Evolutionary conservation across 2,888 invertebrate genomes (phyloP), one percentile per base, ranked within the genome.

Genomic region (Brachyptera risi): DNA sequence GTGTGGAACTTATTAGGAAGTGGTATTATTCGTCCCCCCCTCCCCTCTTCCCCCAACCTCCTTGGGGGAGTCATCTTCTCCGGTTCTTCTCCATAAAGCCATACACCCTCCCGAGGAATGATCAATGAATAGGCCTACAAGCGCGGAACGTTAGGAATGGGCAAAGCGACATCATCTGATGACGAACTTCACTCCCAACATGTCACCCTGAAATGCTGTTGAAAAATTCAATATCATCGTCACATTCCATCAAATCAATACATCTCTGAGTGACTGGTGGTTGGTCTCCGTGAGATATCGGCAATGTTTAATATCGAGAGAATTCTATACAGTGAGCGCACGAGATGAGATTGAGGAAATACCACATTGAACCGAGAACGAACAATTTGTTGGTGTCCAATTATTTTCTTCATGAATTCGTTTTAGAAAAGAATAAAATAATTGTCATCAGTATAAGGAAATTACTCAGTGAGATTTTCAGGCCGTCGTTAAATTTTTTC

Each of bases 191-290:
- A 17, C 47, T 47, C 47, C 47, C 27, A n/a, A 44, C 31, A 44
- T 58, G 50, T 37, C 54, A 51, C 50, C 50, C 50, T 51, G 27
- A 26, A 44, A n/a, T 15, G 26, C 58, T 47, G 56, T 15, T 44
- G 31, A 62, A 62, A 62, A 62, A 62, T 62, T 62, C 62, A 62
- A 62, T 62, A 62, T 49, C 58, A 35, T 35, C 56, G 58, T 51
- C 42, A 49, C 62, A 62, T 62, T 59, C 62, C 62, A 59, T 62
- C 59, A 62, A 62, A 62, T 62, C 62, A 59, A 62, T 62, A 62
- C 56, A 49, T 57, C n/a, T n/a, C n/a, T n/a, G n/a, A n/a, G n/a
- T n/a, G n/a, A n/a, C n/a, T n/a, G n/a, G n/a, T n/a, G n/a, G n/a
- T n/a, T n/a, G n/a, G n/a, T n/a, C n/a, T n/a, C n/a, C n/a, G n/a